A percentile compares a stretch with the other conserved stretches of the same genome.
Evolutionary conservation across 2,888 invertebrate species (phyloP).

Genomic region (Dioctria rufipes): DNA sequence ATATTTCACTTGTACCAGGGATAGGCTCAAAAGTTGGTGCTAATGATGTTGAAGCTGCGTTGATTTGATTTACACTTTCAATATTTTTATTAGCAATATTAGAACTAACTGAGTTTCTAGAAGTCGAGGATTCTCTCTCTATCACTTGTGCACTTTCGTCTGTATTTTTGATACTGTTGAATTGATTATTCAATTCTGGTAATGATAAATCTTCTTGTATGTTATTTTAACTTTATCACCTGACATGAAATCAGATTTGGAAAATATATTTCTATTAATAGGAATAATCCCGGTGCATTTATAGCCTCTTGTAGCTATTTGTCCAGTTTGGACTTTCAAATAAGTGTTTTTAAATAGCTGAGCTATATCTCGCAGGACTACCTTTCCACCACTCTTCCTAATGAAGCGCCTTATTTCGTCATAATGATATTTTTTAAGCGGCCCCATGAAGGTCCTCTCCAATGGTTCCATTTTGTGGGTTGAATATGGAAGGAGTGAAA

Average conservation of each 20-base stretch:
- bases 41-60: neutral
- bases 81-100: neutral
- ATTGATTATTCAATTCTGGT: too few species aligned
- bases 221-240: too few species aligned
- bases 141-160: neutral
- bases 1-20: neutral
- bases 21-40: neutral
- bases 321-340: neutral
- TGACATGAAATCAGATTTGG: neutral
- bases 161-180: too few species aligned
- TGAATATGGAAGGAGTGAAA: neutral
- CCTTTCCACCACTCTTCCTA: neutral
- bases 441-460: neutral
- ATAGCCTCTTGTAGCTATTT: neutral
- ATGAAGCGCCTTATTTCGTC: neutral
- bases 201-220: too few species aligned
- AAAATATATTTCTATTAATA: neutral
- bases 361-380: neutral
- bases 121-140: neutral
- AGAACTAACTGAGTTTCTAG: neutral
- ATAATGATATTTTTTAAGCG: neutral
- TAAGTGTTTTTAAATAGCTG: neutral
- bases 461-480: slow-evolving; percentile 1
- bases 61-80: neutral
- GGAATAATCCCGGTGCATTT: neutral